Conservation (phyloP, 2,113 vertebrate species). For the Tetrax tetrax region DNA sequence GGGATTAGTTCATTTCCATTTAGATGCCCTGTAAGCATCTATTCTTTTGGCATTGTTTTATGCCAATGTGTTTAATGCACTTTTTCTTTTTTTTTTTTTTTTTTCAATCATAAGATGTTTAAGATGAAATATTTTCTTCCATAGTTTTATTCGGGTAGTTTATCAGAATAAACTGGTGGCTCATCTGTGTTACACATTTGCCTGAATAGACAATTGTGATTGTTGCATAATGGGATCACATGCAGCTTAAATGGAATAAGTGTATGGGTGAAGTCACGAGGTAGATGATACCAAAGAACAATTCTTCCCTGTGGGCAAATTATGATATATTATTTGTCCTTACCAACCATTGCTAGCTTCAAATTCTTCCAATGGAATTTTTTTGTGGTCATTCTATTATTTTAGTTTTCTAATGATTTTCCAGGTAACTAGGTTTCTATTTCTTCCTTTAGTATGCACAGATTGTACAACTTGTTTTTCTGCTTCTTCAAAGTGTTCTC, state of each 20-base stretch:
- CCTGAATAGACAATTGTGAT: background rate
- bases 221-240: background rate
- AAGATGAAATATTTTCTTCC: background rate
- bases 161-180: background rate
- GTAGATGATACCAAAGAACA: background rate
- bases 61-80: background rate
- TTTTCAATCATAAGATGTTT: background rate
- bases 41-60: background rate
- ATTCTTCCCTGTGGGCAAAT: background rate
- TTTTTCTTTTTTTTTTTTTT: background rate
- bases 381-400: background rate
- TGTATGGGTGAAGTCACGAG: background rate
- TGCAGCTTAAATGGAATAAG: background rate
- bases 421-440: background rate
- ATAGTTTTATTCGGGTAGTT: background rate
- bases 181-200: background rate
- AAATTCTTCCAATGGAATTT: background rate
- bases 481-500: background rate
- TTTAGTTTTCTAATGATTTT: background rate
- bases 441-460: background rate
- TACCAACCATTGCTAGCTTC: background rate
- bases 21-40: background rate
- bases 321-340: background rate
- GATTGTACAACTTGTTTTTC: background rate
- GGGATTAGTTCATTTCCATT: background rate